Evolutionary conservation across 2,888 invertebrate species (phyloP), one percentile per base, ranked within the genome.

Genomic region (Drosophila melanocephala): DNA sequence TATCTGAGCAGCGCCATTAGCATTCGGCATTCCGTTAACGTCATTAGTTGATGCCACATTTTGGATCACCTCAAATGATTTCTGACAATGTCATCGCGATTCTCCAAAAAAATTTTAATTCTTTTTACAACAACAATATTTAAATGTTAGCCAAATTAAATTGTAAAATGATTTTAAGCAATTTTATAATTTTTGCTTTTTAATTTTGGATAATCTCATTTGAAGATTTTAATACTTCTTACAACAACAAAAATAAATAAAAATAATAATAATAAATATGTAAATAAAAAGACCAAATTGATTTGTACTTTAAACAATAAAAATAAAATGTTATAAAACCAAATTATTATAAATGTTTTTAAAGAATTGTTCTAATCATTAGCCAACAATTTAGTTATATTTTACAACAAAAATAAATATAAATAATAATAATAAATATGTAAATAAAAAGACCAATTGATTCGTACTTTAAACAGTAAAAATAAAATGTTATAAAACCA

Each of bases 31-130:
- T 9, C 79, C 77, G 75, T 72, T 75, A 78, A 85, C 76, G 83
- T 86, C 88, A 89, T 89, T 87, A 84, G 87, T 79, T 75, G 74
- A 75, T 68, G 63, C 72, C 70, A 67, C 60, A 53, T 81, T 75
- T 69, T 83, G 62, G 79, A 79, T 72, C 81, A 77, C 58, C 73
- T 44, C 52, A 56, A 30, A 28, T 19, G 14, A 56, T 72, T 65
- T 70, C 71, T 51, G 47, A 66, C 67, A 62, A 65, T 74, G 71
- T 74, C 75, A 71, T 32, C 62, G 59, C 28, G 50, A 22, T 58
- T 55, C 57, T 9, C 0, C 9, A 19, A 5, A 42, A n/a, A 1
- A 1, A 47, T 16, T 47, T 7, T 2, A 26, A 16, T 16, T 5
- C n/a, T n/a, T n/a, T 42, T 42, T n/a, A 39, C 7, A 39, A 19